These are phyloP conservation scores for Drosophila lowei DNA, from an alignment of 1,140 invertebrate species.

Conservation along the genomic window DNA sequence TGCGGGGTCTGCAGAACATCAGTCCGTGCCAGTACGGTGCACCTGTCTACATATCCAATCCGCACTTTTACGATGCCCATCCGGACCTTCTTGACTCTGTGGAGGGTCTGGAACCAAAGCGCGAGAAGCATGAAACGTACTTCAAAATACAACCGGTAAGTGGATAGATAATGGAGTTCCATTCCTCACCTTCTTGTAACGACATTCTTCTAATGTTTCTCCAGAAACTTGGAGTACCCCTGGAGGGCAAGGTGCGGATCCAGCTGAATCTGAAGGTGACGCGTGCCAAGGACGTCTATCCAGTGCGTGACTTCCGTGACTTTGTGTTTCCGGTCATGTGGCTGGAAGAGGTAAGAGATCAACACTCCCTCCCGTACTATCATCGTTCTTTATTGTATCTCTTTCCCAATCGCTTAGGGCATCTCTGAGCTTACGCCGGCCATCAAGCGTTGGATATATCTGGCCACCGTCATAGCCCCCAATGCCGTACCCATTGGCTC, in stretches of 20 bases:
- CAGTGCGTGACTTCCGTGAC: slow-evolving; percentile 89
- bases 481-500: slow-evolving; percentile 87
- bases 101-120: slow-evolving; percentile 89
- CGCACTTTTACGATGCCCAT: slow-evolving; percentile 94
- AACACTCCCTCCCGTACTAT: neutral
- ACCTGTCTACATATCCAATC: slow-evolving; percentile 93
- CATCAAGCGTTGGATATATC: slow-evolving; percentile 90
- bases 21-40: slow-evolving; percentile 94
- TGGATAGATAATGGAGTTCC: slow-evolving; percentile 50
- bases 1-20: slow-evolving; percentile 91
- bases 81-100: slow-evolving; percentile 88
- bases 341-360: slow-evolving; percentile 89
- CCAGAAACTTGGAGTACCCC: slow-evolving; percentile 93
- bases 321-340: slow-evolving; percentile 94
- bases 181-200: neutral
- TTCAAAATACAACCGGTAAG: slow-evolving; percentile 94
- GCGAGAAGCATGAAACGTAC: slow-evolving; percentile 89
- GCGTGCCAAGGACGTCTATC: slow-evolving; percentile 87
- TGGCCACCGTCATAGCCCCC: slow-evolving; percentile 90
- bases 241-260: slow-evolving; percentile 91
- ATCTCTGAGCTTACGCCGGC: slow-evolving; percentile 90
- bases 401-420: slow-evolving; percentile 85
- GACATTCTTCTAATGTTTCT: neutral
- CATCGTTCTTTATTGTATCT: neutral
- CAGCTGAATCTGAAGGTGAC: slow-evolving; percentile 93